Evolutionary conservation across 2,797 vertebrate species (phyloP).

Genomic region (Philypnodon macrostomus): DNA sequence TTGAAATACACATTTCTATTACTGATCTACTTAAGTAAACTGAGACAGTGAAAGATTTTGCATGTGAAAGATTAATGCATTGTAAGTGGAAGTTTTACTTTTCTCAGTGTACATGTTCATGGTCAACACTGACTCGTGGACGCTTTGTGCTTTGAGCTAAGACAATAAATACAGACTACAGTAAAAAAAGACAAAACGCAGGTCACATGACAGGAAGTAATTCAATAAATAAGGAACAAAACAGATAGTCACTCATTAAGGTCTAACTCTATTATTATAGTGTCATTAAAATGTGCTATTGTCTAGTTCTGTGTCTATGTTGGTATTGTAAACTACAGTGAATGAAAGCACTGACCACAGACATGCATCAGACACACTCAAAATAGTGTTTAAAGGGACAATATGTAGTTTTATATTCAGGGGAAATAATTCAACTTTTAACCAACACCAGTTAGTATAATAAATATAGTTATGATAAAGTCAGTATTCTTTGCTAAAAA

Average conservation of each 20-base stretch:
- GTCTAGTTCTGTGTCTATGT: slow-evolving; percentile 33
- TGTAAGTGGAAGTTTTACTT: no score
- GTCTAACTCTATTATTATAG: slow-evolving; percentile 16
- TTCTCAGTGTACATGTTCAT: slow-evolving; percentile 9
- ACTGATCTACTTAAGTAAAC: no score
- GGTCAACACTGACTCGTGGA: slow-evolving; percentile 12
- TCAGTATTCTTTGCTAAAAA: no score
- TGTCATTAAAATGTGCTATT: slow-evolving; percentile 27
- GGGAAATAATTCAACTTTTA: no score
- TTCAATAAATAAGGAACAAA: slow-evolving; percentile 18
- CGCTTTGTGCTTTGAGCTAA: slow-evolving; percentile 53
- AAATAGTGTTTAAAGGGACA: slow-evolving; percentile 10
- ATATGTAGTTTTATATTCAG: background rate
- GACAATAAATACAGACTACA: slow-evolving; percentile 22
- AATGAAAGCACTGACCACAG: slow-evolving; percentile 22
- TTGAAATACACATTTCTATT: no score
- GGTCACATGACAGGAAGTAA: slow-evolving; percentile 17
- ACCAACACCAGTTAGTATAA: no score
- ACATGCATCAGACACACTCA: slow-evolving; percentile 39
- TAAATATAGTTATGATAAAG: no score
- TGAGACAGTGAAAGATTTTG: no score
- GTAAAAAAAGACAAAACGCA: no score
- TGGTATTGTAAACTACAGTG: slow-evolving; percentile 22
- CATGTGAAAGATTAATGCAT: no score
- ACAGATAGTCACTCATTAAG: slow-evolving; percentile 10